Evolutionary conservation across 1,140 invertebrate genomes (phyloP), one percentile per base, ranked within the genome.

Genomic region (Hydropsyche tenuis): DNA sequence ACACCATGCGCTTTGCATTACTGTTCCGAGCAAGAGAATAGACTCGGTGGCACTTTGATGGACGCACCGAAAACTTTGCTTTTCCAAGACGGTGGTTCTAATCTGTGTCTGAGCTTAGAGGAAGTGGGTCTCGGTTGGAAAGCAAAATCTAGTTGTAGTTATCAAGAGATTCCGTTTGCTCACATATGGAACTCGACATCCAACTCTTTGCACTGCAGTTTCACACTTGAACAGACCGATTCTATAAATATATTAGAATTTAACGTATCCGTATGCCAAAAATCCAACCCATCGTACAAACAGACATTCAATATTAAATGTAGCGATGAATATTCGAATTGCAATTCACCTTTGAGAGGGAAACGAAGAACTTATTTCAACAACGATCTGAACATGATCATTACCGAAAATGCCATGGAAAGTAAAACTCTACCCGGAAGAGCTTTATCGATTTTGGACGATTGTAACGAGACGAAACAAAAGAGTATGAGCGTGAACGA

Each of bases 151-250:
- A 89, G 90, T 7, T 91, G 90, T 14, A 92, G 93, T 78, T 94
- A 94, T 77, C 95, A 96, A 86, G 95, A 97, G 81, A 91, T 98
- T 71, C 89, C 93, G 16, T 98, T 97, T 82, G 87, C 89, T 22
- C 93, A 95, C 80, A 86, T 98, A 16, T 96, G 96, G 93, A 94
- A 93, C 53, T 91, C 91, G 80, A 91, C 92, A 80, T 90, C 91
- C 75, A 80, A 79, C 73, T 91, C 93, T 45, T 84, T 94, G 45
- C 92, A 95, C 80, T 96, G 93, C 80, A 91, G 91, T 63, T 97
- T 97, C 81, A 90, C 91, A 7, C 80, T 98, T 75, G 93, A 96
- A 78, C 83, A 88, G 78, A 84, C 85, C 78, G 83, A 89, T 77
- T 80, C 82, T 9, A 85, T 85, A 22, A 86, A 84, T 73, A 81